Base-by-base conservation (phyloP, 2,888 invertebrate genomes). In the Patella pellucida region DNA sequence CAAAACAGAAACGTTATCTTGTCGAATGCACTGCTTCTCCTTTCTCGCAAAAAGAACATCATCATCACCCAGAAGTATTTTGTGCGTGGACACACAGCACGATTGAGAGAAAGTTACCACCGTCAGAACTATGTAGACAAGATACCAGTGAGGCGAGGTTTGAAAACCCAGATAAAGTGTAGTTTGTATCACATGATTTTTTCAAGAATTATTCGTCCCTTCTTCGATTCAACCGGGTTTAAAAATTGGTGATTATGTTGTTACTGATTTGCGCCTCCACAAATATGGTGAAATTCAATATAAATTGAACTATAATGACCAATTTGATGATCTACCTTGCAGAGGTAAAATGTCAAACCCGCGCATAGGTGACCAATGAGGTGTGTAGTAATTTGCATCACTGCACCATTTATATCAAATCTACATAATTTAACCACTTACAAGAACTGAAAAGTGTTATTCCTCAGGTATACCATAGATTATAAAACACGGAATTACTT, bases 31-130 rank as follows among this genome's bases (percentile, higher is more conserved):
- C 27, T 27, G 27, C 27, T 27, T 27, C 27, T 27, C 27, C 27
- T 27, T 27, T 27, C 27, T 27, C 27, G 1, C 1, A 27, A 27
- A 27, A 27, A 27, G 3, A 27, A 27, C 27, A 27, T 27, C 27
- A 27, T 27, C 27, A 27, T 27, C 72, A 75, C 75, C n/a, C 72
- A 75, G 69, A 75, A 74, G 75, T 41, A 75, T 27, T 41, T 73
- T 5, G 75, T 74, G 27, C 12, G 50, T 56, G 56, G 16, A 1
- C 50, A 68, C 62, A 23, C 27, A 27, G 76, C 23, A 3, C 16
- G 3, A 27, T 31, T 54, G 67, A 75, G 23, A 27, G 74, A 31
- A 73, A 73, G 41, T 7, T 71, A 52, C 71, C 16, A 15, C 27
- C 71, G 52, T 1, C 51, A 50, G 16, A 12, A 71, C 16, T 52